These are phyloP conservation scores for Caloenas nicobarica DNA, from an alignment of 2,113 vertebrate genomes.

Conservation along the genomic window DNA sequence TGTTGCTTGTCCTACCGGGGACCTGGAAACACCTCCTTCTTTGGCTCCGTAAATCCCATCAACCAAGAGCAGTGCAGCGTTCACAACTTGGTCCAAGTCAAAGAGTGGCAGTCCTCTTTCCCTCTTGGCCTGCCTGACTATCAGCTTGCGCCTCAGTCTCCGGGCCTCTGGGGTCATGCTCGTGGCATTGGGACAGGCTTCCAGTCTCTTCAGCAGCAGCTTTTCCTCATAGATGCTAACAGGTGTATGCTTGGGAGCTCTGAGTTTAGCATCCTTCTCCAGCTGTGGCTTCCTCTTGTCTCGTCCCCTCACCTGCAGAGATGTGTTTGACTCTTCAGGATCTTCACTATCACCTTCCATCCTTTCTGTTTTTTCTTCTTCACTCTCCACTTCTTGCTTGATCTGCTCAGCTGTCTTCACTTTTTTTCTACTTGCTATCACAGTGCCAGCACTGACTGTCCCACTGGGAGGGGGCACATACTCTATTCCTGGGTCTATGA, in stretches of 20 bases:
- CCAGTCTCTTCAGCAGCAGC: constrained; percentile 86
- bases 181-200: constrained; percentile 85
- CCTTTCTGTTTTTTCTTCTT: constrained; percentile 84
- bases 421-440: constrained; percentile 81
- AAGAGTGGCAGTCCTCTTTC: constrained; percentile 90
- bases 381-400: constrained; percentile 92
- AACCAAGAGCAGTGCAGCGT: constrained; percentile 86
- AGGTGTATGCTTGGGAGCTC: constrained; percentile 64
- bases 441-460: constrained; percentile 47
- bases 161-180: constrained; percentile 88
- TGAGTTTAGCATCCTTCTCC: constrained; percentile 72
- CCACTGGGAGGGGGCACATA: constrained; percentile 83
- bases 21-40: constrained; percentile 65
- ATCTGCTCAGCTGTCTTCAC: constrained; percentile 83
- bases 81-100: constrained; percentile 89
- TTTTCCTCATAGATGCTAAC: constrained; percentile 92
- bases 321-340: constrained; percentile 62
- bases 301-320: constrained; percentile 47
- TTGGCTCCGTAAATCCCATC: constrained; percentile 87
- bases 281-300: constrained; percentile 75
- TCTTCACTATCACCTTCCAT: constrained; percentile 79
- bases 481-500: constrained; percentile 97
- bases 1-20: constrained; percentile 63
- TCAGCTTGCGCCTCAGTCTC: constrained; percentile 88
- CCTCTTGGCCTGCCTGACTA: constrained; percentile 90